A percentile compares a stretch with the other conserved stretches of the same genome.
Evolutionary conservation across 2,797 vertebrate genomes (phyloP).

Genomic region (Squalus acanthias): DNA sequence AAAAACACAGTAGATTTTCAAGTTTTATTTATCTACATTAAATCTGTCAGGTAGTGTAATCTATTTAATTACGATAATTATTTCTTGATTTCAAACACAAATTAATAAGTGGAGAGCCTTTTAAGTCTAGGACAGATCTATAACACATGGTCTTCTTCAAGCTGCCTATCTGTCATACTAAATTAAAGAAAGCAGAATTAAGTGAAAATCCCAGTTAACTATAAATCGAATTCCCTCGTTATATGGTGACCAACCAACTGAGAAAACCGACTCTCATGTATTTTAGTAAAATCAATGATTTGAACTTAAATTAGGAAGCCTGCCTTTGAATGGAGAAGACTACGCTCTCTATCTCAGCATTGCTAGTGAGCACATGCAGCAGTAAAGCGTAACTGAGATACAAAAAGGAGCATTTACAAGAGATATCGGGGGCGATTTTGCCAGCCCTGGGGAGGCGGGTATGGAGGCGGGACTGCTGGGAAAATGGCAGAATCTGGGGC

Average conservation of each 20-base stretch:
- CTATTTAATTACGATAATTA: background rate
- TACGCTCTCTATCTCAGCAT: background rate
- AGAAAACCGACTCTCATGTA: slow-evolving; percentile 3
- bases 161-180: background rate
- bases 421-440: no score
- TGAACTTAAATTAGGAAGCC: background rate
- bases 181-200: slow-evolving; percentile 5
- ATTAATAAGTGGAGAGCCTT: background rate
- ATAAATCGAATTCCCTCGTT: background rate
- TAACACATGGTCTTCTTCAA: background rate
- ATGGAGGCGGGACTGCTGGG: no score
- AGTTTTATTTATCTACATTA: slow-evolving; percentile 13
- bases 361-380: background rate
- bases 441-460: no score
- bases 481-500: no score
- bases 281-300: slow-evolving; percentile 28
- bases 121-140: slow-evolving; percentile 7
- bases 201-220: slow-evolving; percentile 19
- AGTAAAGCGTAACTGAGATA: background rate
- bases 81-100: slow-evolving; percentile 3
- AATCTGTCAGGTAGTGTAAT: background rate
- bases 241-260: slow-evolving; percentile 15
- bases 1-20: background rate
- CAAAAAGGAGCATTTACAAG: no score
- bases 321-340: background rate